phyloP scores from a whole-genome alignment of 2,797 vertebrate species.

The Danio jaintianensis region DNA sequence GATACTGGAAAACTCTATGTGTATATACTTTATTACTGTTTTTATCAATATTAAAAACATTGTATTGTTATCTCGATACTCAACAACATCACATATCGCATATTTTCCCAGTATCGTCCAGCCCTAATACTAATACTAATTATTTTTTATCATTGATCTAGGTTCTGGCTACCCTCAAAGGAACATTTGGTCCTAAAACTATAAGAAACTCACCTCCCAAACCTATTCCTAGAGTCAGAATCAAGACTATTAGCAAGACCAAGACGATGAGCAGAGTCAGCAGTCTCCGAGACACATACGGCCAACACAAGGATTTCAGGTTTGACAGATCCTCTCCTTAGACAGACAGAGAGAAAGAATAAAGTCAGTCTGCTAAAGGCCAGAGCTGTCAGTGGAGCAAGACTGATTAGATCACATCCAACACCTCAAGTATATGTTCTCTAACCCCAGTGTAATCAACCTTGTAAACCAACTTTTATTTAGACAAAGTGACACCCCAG shows the following conservation, averaged over 20 bases:
- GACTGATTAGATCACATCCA: conserved; percentile 36
- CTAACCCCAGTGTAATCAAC: neutral
- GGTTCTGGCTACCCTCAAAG: no score
- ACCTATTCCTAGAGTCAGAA: conserved; percentile 62
- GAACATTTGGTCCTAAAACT: neutral
- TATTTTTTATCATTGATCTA: no score
- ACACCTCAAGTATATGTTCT: conserved; percentile 5
- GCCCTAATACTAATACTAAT: no score
- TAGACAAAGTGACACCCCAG: neutral
- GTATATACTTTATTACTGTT: no score
- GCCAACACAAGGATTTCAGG: conserved; percentile 51
- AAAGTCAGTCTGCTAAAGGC: conserved; percentile 2
- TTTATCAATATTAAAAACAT: no score
- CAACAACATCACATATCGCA: no score
- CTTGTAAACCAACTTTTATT: neutral
- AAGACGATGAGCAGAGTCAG: conserved; percentile 58
- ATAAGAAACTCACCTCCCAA: conserved; percentile 60
- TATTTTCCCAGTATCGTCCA: no score
- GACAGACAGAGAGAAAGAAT: conserved; percentile 34
- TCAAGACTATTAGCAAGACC: conserved; percentile 53
- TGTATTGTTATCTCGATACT: no score
- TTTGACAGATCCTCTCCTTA: conserved; percentile 52
- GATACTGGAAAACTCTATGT: no score
- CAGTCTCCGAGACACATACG: conserved; percentile 48
- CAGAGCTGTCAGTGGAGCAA: conserved; percentile 6